These are phyloP conservation scores for Chelon labrosus DNA, from an alignment of 2,797 vertebrate genomes.

Conservation along the genomic window DNA sequence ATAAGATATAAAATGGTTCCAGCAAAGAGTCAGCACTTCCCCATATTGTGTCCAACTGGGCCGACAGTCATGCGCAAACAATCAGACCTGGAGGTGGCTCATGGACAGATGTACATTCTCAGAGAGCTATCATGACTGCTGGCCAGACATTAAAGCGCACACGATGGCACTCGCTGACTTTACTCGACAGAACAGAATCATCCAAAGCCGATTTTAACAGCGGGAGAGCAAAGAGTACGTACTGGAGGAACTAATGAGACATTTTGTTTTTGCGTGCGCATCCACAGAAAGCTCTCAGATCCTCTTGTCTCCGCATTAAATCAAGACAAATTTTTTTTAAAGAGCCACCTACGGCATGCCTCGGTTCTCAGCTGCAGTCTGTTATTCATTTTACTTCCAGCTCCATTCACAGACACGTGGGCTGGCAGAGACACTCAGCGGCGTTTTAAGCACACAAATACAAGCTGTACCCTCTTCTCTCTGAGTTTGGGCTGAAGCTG, in stretches of 20 bases:
- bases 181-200: conserved; percentile 1
- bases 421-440: conserved; percentile 54
- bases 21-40: conserved; percentile 37
- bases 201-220: conserved; percentile 29
- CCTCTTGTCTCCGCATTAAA: conserved; percentile 52
- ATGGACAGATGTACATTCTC: conserved; percentile 39
- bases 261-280: conserved; percentile 31
- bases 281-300: conserved; percentile 45
- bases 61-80: conserved; percentile 19
- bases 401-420: conserved; percentile 70
- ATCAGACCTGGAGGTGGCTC: conserved; percentile 27
- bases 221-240: conserved; percentile 27
- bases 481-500: conserved; percentile 11
- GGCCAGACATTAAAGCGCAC: conserved; percentile 36
- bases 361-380: conserved; percentile 62
- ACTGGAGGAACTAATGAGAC: conserved; percentile 38
- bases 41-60: neutral
- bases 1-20: conserved; percentile 31
- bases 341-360: conserved; percentile 65
- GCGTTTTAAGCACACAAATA: conserved; percentile 11
- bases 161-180: conserved; percentile 22
- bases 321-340: conserved; percentile 48
- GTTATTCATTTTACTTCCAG: conserved; percentile 70
- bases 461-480: conserved; percentile 17
- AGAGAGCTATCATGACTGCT: conserved; percentile 38